Evolutionary conservation across 2,888 invertebrate genomes (phyloP).

Genomic region (Cryptus armator): DNA sequence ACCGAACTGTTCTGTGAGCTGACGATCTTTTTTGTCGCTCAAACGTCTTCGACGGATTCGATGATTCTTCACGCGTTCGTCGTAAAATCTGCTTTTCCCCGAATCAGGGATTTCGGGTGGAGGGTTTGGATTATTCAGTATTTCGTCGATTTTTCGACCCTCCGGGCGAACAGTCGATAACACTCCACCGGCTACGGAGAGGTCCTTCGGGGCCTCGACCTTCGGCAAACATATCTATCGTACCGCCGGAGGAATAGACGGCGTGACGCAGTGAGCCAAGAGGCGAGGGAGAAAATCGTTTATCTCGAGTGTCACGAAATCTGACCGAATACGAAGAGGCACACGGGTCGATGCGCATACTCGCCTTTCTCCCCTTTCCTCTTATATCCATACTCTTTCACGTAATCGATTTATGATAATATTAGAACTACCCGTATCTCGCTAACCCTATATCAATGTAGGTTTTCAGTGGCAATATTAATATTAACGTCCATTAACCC

Average conservation of each 20-base stretch:
- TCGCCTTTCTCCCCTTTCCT: not conserved
- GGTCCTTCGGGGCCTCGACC: constrained; percentile 28
- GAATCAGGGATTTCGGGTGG: not conserved
- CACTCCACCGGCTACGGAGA: constrained; percentile 11
- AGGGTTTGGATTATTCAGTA: constrained; percentile 33
- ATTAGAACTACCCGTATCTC: constrained; percentile 13
- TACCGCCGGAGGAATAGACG: not conserved
- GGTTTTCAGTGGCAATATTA: not conserved
- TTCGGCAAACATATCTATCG: constrained; percentile 42
- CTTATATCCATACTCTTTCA: constrained; percentile 12
- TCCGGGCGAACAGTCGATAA: not conserved
- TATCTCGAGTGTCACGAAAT: constrained; percentile 57
- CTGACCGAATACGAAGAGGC: constrained; percentile 35
- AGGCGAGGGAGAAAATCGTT: constrained; percentile 57
- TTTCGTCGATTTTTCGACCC: constrained; percentile 21
- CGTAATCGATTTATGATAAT: constrained; percentile 57
- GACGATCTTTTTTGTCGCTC: too few relatives aligned
- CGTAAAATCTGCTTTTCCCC: not conserved
- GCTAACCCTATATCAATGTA: constrained; percentile 16
- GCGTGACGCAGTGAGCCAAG: not conserved
- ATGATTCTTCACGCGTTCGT: not conserved
- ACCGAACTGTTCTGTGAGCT: too few relatives aligned
- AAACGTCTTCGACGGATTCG: not conserved
- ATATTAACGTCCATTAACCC: not conserved
- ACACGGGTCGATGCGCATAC: constrained; percentile 6